A percentile compares a stretch with the other conserved stretches of the same genome.
Conservation (phyloP, 35 echinoderm and acorn worm genomes). For the Apostichopus californicus region DNA sequence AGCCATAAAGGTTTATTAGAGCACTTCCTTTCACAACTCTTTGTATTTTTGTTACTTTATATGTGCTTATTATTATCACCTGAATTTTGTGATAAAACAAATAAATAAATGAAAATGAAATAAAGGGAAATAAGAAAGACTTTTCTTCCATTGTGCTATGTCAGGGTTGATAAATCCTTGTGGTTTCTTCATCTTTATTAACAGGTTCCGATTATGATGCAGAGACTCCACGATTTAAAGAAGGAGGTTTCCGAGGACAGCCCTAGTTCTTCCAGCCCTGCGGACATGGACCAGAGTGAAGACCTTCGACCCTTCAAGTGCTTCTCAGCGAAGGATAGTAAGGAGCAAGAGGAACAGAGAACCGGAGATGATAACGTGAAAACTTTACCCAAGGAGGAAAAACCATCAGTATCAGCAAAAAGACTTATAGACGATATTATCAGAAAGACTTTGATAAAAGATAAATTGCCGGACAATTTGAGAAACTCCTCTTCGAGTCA, state of each 20-base stretch:
- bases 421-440: neutral
- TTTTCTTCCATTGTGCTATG: no score
- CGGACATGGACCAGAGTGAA: slow-evolving; percentile 46
- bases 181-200: neutral
- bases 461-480: neutral
- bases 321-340: slow-evolving; percentile 45
- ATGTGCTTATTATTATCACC: no score
- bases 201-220: slow-evolving; percentile 87
- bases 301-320: slow-evolving; percentile 76
- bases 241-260: slow-evolving; percentile 53
- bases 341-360: neutral
- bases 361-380: neutral
- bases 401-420: neutral
- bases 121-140: no score
- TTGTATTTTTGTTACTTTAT: no score
- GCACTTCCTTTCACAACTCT: no score
- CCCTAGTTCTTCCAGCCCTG: slow-evolving; percentile 54
- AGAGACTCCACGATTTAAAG: slow-evolving; percentile 66
- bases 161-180: no score
- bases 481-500: neutral
- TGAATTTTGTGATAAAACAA: no score
- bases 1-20: no score
- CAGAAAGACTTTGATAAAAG: neutral
- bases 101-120: no score
- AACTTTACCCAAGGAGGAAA: neutral